A percentile compares a stretch with the other conserved stretches of the same genome.
Conservation (phyloP, 2,113 vertebrate species). For the Brachyistius frenatus region DNA sequence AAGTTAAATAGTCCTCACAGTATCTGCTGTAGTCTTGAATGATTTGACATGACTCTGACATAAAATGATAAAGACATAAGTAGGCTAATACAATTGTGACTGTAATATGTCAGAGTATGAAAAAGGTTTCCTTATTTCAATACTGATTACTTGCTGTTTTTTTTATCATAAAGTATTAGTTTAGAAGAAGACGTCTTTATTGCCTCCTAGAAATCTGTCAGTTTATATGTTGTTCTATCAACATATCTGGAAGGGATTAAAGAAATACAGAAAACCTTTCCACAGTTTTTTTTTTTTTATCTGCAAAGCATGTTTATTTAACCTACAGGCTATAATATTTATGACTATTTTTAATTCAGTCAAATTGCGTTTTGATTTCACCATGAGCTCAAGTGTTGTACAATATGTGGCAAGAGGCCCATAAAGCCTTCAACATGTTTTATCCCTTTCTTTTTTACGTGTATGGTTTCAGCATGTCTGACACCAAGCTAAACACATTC, state of each 20-base stretch:
- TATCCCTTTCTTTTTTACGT: conserved; percentile 48
- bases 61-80: neutral
- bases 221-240: neutral
- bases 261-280: conserved; percentile 44
- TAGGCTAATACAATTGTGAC: neutral
- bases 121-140: neutral
- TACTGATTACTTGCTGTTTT: neutral
- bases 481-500: conserved; percentile 65
- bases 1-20: neutral
- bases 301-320: conserved; percentile 46
- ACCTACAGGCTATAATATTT: conserved; percentile 54
- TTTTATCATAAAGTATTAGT: conserved; percentile 2
- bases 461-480: conserved; percentile 55
- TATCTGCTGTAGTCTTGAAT: neutral
- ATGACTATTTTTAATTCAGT: conserved; percentile 59
- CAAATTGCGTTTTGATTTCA: conserved; percentile 67
- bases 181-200: conserved; percentile 43
- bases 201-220: conserved; percentile 36
- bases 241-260: conserved; percentile 31
- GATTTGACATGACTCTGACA: neutral
- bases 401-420: conserved; percentile 54
- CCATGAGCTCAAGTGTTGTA: conserved; percentile 49
- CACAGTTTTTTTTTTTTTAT: conserved; percentile 33
- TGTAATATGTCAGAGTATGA: conserved; percentile 1
- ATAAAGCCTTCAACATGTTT: conserved; percentile 70